Evolutionary conservation across 2,113 vertebrate species (phyloP).

Genomic region (Castor canadensis): DNA sequence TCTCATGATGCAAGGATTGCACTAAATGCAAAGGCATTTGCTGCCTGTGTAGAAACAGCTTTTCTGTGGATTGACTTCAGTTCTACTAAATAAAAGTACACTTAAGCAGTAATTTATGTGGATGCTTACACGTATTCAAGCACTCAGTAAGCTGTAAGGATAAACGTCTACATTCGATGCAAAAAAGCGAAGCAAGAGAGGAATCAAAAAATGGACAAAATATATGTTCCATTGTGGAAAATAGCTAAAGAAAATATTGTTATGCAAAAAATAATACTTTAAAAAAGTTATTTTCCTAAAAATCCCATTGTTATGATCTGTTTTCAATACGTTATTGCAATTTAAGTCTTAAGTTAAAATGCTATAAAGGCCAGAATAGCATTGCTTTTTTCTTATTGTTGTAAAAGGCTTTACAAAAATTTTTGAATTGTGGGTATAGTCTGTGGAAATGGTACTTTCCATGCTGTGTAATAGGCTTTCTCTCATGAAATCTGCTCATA

Average conservation of each 20-base stretch:
- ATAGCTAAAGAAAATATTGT: background rate
- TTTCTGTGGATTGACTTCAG: background rate
- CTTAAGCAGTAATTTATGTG: background rate
- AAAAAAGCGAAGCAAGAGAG: background rate
- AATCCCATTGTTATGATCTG: background rate
- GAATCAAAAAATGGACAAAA: background rate
- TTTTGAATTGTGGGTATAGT: background rate
- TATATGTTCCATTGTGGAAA: background rate
- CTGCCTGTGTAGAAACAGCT: background rate
- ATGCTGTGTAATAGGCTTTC: background rate
- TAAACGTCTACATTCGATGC: background rate
- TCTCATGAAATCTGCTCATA: constrained; percentile 46
- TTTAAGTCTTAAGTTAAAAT: background rate
- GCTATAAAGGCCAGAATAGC: background rate
- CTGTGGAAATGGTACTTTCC: constrained; percentile 46
- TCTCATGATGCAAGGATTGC: background rate
- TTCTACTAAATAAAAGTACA: background rate
- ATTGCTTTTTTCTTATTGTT: background rate
- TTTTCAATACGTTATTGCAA: background rate
- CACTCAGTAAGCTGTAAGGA: background rate
- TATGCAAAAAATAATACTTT: background rate
- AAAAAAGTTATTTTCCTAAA: background rate
- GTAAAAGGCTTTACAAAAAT: background rate
- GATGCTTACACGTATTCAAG: background rate
- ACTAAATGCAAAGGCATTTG: background rate